A percentile compares a stretch with the other conserved stretches of the same genome.
Evolutionary conservation across 2,888 invertebrate genomes (phyloP).

Genomic region (Brassicogethes aeneus): DNA sequence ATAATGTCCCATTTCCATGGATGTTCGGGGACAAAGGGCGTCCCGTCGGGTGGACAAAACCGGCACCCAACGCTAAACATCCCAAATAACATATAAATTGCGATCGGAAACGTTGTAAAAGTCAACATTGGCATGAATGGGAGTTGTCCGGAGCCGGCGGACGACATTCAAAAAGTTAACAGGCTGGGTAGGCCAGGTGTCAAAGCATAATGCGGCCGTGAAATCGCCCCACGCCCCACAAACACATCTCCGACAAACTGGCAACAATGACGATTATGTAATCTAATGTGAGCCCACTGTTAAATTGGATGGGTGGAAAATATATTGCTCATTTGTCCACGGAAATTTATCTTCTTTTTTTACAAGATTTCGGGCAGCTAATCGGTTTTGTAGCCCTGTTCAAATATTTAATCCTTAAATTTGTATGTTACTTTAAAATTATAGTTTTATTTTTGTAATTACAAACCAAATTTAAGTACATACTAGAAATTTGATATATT

Average conservation of each 20-base stretch:
- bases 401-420: too few relatives aligned
- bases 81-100: constrained; percentile 27
- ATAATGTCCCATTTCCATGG: constrained; percentile 8
- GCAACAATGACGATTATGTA: background rate
- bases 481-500: too few relatives aligned
- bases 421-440: too few relatives aligned
- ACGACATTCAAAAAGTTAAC: constrained; percentile 31
- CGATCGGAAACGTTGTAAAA: constrained; percentile 28
- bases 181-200: constrained; percentile 41
- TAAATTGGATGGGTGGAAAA: too few relatives aligned
- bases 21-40: constrained; percentile 12
- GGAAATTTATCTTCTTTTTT: too few relatives aligned
- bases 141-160: constrained; percentile 4
- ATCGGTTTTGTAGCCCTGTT: too few relatives aligned
- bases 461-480: too few relatives aligned
- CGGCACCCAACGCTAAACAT: constrained; percentile 14
- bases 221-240: constrained; percentile 33
- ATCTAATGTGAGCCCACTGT: background rate
- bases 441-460: too few relatives aligned
- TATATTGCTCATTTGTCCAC: too few relatives aligned
- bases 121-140: constrained; percentile 25
- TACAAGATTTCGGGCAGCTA: too few relatives aligned
- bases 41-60: constrained; percentile 17
- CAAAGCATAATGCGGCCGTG: constrained; percentile 34
- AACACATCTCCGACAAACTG: constrained; percentile 4